Base-by-base conservation (phyloP, 2,888 invertebrate genomes). In the Lithophane socia region DNA sequence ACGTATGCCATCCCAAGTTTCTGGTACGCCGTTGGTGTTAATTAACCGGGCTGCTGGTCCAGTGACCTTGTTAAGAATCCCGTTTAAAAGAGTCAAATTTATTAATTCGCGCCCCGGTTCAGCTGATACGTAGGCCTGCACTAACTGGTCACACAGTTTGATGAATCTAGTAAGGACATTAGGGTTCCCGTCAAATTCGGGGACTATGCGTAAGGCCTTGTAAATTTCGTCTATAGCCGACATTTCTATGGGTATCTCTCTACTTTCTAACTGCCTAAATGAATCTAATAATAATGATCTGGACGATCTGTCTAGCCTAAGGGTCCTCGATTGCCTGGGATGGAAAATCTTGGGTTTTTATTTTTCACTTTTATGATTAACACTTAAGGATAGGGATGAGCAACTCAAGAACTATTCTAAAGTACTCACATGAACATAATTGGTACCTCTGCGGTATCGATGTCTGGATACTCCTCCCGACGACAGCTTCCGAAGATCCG, bases 31-130 rank as follows among this genome's bases (percentile, higher is more conserved):
- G 29, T 88, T 87, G 1, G 88, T 75, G 58, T 88, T 88, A 42
- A 89, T 87, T 13, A 78, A 61, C 2, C 88, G 63, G 16, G 87
- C 85, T 0, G 89, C 89, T 21, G 87, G 67, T 2, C 88, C 88
- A 0, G 84, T 82, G 1, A 87, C 67, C 60, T 86, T 72, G 61
- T 77, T 77, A 29, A 77, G 64, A 29, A 75, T 75, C 16, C 77
- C 80, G 29, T 77, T 77, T 13, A 72, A 29, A n/a, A 78, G 52
- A 3, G 60, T n/a, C 37, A 73, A 69, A 24, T 86, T 84, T 0
- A 12, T 24, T 37, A 82, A 56, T 54, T 80, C 69, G 7, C 68
- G 13, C 4, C 74, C 78, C 42, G 56, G 56, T 1, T 70, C 66
- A 13, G 68, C 73, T 1, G 65, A 42, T 42, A 76, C 24, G 65